phyloP scores from a whole-genome alignment of 2,113 vertebrate species.

The Callaeas wilsoni region DNA sequence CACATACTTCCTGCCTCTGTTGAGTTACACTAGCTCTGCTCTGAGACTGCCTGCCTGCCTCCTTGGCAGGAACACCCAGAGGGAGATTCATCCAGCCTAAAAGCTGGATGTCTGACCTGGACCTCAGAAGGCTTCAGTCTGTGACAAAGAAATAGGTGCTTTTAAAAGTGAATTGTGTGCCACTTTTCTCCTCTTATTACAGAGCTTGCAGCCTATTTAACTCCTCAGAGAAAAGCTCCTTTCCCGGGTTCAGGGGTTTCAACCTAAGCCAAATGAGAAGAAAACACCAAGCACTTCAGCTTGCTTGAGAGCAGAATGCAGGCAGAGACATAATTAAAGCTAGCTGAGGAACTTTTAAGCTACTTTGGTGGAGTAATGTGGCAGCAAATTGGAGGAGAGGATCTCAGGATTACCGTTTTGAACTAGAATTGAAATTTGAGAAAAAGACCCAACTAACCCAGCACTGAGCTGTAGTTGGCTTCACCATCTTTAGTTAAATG shows the following conservation, averaged over 20 bases:
- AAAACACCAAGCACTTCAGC: neutral
- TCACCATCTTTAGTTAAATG: neutral
- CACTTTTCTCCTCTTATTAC: neutral
- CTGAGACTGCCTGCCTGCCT: neutral
- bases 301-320: neutral
- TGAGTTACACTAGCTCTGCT: neutral
- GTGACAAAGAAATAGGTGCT: neutral
- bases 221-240: neutral
- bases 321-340: neutral
- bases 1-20: neutral
- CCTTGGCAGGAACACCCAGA: neutral
- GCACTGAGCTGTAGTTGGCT: neutral
- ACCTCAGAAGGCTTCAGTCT: neutral
- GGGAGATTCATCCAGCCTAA: neutral
- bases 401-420: neutral
- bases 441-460: neutral
- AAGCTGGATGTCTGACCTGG: neutral
- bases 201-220: neutral
- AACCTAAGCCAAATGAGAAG: neutral
- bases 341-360: neutral
- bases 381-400: neutral
- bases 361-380: neutral
- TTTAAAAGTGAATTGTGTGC: neutral
- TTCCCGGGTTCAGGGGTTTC: neutral
- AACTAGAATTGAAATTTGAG: neutral